These are phyloP conservation scores for Scylla paramamosain DNA, from an alignment of 1,140 invertebrate genomes.

Conservation along the genomic window DNA sequence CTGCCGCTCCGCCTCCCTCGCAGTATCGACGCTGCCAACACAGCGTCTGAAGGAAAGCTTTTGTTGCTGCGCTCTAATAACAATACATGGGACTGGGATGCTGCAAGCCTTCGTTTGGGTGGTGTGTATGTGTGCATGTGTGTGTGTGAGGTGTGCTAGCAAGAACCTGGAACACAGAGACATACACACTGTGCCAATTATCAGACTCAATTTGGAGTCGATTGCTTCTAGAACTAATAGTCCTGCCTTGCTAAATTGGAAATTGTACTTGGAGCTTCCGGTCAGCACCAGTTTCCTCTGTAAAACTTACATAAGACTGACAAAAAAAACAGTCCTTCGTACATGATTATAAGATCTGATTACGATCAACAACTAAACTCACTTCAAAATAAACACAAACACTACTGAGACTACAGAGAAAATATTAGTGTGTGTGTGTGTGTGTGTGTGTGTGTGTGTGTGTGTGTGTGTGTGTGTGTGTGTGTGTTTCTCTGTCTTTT, in stretches of 20 bases:
- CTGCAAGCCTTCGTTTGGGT: not conserved
- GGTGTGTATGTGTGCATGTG: not conserved
- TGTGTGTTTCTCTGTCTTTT: not conserved
- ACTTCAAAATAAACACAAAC: not conserved
- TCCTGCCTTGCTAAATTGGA: not conserved
- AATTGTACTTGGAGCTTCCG: not conserved
- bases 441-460: no score
- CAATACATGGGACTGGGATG: not conserved
- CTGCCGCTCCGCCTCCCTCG: not conserved
- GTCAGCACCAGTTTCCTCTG: not conserved
- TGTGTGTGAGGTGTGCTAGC: slow-evolving; percentile 10
- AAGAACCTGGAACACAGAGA: not conserved
- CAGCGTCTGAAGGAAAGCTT: not conserved
- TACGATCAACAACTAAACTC: not conserved
- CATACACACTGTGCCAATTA: slow-evolving; percentile 9
- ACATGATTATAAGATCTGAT: not conserved
- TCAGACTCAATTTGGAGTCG: not conserved
- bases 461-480: slow-evolving; percentile 7
- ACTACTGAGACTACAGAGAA: not conserved
- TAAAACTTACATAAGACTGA: not conserved
- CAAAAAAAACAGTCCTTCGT: not conserved
- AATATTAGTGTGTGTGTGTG: not conserved
- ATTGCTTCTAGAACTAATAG: slow-evolving; percentile 2
- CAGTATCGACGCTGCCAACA: not conserved
- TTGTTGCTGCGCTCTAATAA: not conserved